phyloP scores from a whole-genome alignment of 2,888 invertebrate species.

The Zonitis immaculata region DNA sequence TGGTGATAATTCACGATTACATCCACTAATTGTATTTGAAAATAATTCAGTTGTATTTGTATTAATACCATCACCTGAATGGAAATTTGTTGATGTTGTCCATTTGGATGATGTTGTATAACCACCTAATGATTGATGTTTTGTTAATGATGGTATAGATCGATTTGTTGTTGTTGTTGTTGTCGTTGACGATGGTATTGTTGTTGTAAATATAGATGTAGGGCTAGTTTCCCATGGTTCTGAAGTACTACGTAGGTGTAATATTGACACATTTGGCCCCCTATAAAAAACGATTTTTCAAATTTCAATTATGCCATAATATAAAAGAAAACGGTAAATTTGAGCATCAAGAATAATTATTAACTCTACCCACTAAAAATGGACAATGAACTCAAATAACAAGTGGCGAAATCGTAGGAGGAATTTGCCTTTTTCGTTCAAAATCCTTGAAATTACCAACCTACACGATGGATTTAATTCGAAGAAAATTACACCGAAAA shows the following conservation, averaged over 20 bases:
- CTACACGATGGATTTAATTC: constrained; percentile 5
- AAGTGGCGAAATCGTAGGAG: constrained; percentile 7
- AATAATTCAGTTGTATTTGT: constrained; percentile 48
- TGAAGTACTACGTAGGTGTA: constrained; percentile 53
- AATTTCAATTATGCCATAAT: no score
- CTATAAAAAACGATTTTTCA: no score
- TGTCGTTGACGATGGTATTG: constrained; percentile 32
- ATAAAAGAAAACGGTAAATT: neutral
- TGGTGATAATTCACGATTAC: constrained; percentile 54
- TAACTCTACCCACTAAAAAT: constrained; percentile 1
- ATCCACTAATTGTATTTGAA: constrained; percentile 40
- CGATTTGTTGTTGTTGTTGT: constrained; percentile 32
- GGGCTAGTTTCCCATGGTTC: constrained; percentile 54
- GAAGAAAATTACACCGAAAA: neutral
- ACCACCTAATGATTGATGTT: constrained; percentile 41
- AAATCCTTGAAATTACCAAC: constrained; percentile 15
- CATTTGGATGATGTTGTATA: constrained; percentile 30
- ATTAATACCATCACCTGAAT: constrained; percentile 45
- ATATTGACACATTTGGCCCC: constrained; percentile 54
- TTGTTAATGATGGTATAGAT: constrained; percentile 37
- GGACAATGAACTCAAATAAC: constrained; percentile 17
- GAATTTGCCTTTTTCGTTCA: constrained; percentile 13
- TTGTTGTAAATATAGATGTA: constrained; percentile 42
- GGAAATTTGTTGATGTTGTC: constrained; percentile 37
- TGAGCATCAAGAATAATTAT: neutral